phyloP scores from a whole-genome alignment of 2,797 vertebrate species.

The Eulemur coronatus region DNA sequence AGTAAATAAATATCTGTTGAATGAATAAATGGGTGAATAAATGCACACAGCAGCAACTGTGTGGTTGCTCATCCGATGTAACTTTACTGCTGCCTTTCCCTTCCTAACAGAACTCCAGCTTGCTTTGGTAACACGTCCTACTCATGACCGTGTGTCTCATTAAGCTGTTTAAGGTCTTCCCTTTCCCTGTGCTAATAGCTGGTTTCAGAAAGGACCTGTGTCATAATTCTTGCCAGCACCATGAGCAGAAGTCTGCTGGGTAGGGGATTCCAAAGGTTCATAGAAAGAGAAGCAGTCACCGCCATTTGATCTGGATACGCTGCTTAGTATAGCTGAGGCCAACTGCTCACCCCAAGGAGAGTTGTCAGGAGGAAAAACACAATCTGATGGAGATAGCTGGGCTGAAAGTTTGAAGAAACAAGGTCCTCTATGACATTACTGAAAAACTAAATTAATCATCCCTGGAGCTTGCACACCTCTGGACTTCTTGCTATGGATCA shows the following conservation, averaged over 20 bases:
- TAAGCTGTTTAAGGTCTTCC: background rate
- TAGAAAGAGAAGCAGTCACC: background rate
- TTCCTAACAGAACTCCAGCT: background rate
- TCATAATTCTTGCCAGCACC: background rate
- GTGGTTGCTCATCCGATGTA: background rate
- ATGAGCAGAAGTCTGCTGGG: background rate
- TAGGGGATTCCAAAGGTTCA: background rate
- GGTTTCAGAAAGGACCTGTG: background rate
- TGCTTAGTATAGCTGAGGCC: no score
- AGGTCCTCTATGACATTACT: background rate
- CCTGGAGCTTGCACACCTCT: background rate
- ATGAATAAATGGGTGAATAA: background rate
- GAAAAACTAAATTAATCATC: background rate
- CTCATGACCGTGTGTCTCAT: background rate
- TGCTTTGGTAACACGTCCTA: background rate
- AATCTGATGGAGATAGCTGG: background rate
- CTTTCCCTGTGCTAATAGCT: background rate
- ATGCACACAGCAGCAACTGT: fast-evolving
- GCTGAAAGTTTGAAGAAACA: background rate
- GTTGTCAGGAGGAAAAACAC: background rate
- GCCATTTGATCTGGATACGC: background rate
- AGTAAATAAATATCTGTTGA: background rate
- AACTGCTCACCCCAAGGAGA: background rate
- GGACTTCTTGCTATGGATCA: background rate
- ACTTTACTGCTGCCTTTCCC: background rate